phyloP scores from a whole-genome alignment of 2,888 invertebrate genomes.

The Platycnemis pennipes region DNA sequence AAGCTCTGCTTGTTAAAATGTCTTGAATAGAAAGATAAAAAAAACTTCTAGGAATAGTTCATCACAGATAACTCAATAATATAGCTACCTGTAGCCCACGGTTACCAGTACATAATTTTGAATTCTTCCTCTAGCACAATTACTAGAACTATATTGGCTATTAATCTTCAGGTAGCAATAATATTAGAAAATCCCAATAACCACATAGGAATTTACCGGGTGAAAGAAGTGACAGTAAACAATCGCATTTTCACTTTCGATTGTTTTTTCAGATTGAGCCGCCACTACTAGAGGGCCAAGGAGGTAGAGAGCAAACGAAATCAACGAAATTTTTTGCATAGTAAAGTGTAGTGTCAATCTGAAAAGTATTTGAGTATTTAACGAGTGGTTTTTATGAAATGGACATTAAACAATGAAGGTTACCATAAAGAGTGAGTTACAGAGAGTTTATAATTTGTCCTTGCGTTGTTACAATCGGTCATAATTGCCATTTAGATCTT shows the following conservation, averaged over 20 bases:
- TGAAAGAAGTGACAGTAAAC: no score
- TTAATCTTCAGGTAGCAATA: no score
- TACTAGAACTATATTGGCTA: no score
- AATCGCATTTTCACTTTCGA: neutral
- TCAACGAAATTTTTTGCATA: neutral
- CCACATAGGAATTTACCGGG: no score
- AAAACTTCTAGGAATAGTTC: no score
- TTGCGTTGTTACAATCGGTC: neutral
- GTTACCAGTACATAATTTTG: no score
- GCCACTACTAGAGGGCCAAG: neutral
- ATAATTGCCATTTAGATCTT: neutral
- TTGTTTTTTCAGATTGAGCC: neutral
- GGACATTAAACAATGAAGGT: slow-evolving; percentile 81
- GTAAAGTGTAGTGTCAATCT: neutral
- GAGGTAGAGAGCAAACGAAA: neutral
- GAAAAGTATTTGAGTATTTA: neutral
- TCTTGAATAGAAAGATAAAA: no score
- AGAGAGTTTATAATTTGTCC: neutral
- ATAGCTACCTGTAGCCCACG: no score
- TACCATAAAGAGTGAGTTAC: slow-evolving; percentile 82
- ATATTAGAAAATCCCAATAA: no score
- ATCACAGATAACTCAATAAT: no score
- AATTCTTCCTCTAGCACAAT: no score
- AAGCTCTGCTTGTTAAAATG: no score
- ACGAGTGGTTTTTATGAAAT: neutral